Conservation (phyloP, 2,797 vertebrate species). For the Anguilla anguilla region DNA sequence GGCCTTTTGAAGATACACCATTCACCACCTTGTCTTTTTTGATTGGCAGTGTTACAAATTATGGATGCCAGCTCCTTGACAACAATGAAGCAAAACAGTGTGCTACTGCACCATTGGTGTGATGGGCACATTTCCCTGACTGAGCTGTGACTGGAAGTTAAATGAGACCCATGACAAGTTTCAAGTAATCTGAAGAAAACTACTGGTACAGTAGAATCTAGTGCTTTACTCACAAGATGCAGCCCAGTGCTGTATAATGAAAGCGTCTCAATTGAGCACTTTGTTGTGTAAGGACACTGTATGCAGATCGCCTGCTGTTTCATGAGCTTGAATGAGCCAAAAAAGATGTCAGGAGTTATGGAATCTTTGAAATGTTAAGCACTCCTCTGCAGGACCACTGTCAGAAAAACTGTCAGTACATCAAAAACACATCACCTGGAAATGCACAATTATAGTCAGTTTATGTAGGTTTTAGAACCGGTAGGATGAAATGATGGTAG, state of each 20-base stretch:
- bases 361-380: background rate
- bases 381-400: background rate
- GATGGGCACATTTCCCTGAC: background rate
- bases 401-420: background rate
- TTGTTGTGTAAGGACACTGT: background rate
- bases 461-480: background rate
- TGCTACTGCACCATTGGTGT: background rate
- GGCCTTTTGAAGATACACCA: background rate
- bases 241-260: conserved; percentile 15
- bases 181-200: background rate
- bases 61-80: background rate
- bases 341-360: background rate
- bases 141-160: background rate
- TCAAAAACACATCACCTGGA: background rate
- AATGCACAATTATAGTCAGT: background rate
- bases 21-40: background rate
- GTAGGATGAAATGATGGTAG: background rate
- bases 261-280: background rate
- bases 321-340: background rate
- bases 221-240: conserved; percentile 6
- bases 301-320: conserved; percentile 6
- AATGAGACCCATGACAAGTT: background rate
- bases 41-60: background rate
- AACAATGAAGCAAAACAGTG: background rate
- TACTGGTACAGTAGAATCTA: background rate